Conservation (phyloP, 92 coral and sea anemone species). For the Actinostola sp. region DNA sequence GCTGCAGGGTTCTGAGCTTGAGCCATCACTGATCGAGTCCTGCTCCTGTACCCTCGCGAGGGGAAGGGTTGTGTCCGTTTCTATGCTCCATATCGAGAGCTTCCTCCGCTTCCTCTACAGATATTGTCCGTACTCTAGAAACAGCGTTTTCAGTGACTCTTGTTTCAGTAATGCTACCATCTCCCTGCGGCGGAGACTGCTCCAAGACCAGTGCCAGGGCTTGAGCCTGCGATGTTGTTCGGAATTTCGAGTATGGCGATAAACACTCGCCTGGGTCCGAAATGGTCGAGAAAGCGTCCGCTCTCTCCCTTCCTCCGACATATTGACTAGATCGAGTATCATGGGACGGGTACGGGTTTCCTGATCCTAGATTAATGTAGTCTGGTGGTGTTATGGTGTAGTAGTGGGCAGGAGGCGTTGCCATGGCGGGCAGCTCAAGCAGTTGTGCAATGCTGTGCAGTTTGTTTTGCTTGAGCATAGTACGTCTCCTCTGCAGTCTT, state of each 20-base stretch:
- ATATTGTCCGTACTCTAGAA: conserved; percentile 34
- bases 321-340: conserved; percentile 12
- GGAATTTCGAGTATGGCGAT: conserved; percentile 70
- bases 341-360: conserved; percentile 43
- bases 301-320: conserved; percentile 7
- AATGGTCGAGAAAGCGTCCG: conserved; percentile 53
- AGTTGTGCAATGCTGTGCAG: conserved; percentile 95
- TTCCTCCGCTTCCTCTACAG: conserved; percentile 81
- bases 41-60: conserved; percentile 33
- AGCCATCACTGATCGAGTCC: conserved; percentile 34
- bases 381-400: conserved; percentile 95
- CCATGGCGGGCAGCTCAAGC: conserved; percentile 97
- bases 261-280: conserved; percentile 84
- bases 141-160: conserved; percentile 19
- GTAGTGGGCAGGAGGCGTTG: conserved; percentile 85
- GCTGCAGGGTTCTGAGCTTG: conserved; percentile 60
- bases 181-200: conserved; percentile 83
- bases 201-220: conserved; percentile 93
- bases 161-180: conserved; percentile 5
- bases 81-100: conserved; percentile 76
- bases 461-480: conserved; percentile 90
- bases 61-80: conserved; percentile 32
- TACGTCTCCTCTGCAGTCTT: conserved; percentile 91
- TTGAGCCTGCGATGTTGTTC: conserved; percentile 92
- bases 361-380: conserved; percentile 78